Base-by-base conservation (phyloP, 2,888 invertebrate genomes). In the Tuberolachnus salignus region DNA sequence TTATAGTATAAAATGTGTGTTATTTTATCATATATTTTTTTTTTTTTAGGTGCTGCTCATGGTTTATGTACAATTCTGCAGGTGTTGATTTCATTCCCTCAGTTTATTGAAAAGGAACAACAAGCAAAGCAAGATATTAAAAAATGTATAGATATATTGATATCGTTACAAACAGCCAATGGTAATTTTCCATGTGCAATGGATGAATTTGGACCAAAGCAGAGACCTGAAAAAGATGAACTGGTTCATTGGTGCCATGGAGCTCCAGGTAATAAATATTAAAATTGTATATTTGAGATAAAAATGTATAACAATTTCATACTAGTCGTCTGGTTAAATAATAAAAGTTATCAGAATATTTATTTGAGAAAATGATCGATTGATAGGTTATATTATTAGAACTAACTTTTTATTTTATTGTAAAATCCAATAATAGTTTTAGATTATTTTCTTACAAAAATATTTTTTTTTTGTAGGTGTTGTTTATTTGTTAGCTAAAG, bases 201-300 rank as follows among this genome's bases (percentile, higher is more conserved):
- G 9, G 44, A 72, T 13, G 80, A 81, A 70, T 55, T 59, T 11
- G 90, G 91, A 82, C 91, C 92, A 6, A 87, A 91, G 84, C 93
- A 91, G 83, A 92, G 94, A 84, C 86, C 91, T 71, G 85, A 85
- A 21, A 85, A 86, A 14, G 91, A 93, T 80, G 91, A 93, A 81
- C 86, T 95, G 14, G 89, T 95, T 0, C 95, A 95, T 84, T 95
- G 95, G 95, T 95, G 95, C 85, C 95, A 95, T 84, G 95, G 95
- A 0, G 94, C 94, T 13, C 91, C 94, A 11, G 95, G 88, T 86
- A 83, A 21, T 63, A 13, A 4, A 13, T 42, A 34, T 59, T 26
- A 16, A 14, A 16, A 26, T 6, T 34, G 34, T 4, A 34, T 3
- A 34, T 6, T 34, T 34, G 34, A 34, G 34, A 34, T 34, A 34